Percentiles rank a stretch among this genome's conserved stretches.
These are phyloP conservation scores for Anadara kagoshimensis DNA, from an alignment of 1,140 invertebrate genomes.

Conservation along the genomic window DNA sequence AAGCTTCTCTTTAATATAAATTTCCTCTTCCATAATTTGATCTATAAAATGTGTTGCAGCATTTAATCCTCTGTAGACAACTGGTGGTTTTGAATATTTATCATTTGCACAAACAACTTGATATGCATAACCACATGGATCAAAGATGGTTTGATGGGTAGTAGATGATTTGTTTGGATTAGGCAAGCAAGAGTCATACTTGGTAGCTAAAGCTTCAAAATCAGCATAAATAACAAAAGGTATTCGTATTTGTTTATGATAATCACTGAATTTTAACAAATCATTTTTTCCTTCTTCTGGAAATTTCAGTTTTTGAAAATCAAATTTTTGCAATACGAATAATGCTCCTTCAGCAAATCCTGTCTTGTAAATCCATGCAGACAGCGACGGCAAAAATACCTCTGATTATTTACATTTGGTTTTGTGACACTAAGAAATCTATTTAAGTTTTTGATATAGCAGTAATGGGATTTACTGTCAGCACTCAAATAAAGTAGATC, in stretches of 20 bases:
- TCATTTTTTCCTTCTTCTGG: conserved; percentile 30
- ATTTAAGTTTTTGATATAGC: conserved; percentile 35
- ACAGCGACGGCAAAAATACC: conserved; percentile 37
- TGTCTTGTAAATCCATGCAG: conserved; percentile 34
- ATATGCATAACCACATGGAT: conserved; percentile 20
- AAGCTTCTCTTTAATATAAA: conserved; percentile 19
- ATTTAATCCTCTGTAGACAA: conserved; percentile 20
- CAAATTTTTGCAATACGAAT: conserved; percentile 16
- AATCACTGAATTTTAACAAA: not conserved
- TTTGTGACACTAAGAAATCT: conserved; percentile 11
- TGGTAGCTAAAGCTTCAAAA: conserved; percentile 15
- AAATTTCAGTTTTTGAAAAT: conserved; percentile 14
- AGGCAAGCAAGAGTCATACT: conserved; percentile 10
- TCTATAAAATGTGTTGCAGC: conserved; percentile 2
- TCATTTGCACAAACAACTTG: conserved; percentile 12
- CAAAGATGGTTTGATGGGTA: conserved; percentile 6
- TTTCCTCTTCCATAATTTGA: conserved; percentile 9
- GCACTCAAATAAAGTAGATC: conserved; percentile 14
- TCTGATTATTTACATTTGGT: conserved; percentile 1
- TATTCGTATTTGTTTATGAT: conserved; percentile 18
- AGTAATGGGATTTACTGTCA: conserved; percentile 28
- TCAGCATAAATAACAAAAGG: conserved; percentile 32
- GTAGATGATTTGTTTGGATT: conserved; percentile 2
- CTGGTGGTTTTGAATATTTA: conserved; percentile 18
- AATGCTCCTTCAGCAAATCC: conserved; percentile 17